phyloP scores from a whole-genome alignment of 2,888 invertebrate genomes.

The Endotricha flammealis region DNA sequence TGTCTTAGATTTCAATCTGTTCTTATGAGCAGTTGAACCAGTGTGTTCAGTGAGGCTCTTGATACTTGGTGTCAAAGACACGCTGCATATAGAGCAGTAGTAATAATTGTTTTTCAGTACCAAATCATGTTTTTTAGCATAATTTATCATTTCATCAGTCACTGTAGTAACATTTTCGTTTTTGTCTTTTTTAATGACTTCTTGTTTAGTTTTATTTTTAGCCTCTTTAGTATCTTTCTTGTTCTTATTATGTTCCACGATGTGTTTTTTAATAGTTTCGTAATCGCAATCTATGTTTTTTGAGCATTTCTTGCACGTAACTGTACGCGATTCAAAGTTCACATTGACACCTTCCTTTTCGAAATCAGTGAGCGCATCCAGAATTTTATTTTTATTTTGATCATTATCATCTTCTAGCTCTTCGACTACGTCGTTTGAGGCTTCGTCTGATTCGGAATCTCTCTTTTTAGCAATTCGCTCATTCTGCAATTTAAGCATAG shows the following conservation, averaged over 20 bases:
- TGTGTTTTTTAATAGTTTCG: conserved; percentile 27
- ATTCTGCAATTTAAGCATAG: conserved; percentile 27
- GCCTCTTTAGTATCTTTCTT: conserved; percentile 12
- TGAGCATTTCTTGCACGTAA: conserved; percentile 31
- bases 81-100: conserved; percentile 25
- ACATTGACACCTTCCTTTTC: conserved; percentile 33
- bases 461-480: conserved; percentile 14
- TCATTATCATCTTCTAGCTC: conserved; percentile 4
- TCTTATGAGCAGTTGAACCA: conserved; percentile 20
- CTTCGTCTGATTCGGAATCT: neutral
- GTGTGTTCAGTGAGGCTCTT: conserved; percentile 26
- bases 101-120: conserved; percentile 16
- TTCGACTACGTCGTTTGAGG: conserved; percentile 3
- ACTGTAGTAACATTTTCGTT: conserved; percentile 2
- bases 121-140: conserved; percentile 22
- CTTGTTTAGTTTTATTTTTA: conserved; percentile 1
- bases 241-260: conserved; percentile 25
- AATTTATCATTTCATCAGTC: conserved; percentile 17
- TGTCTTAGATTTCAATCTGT: conserved; percentile 7
- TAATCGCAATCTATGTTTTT: conserved; percentile 21
- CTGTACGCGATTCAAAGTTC: conserved; percentile 27
- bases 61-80: conserved; percentile 17
- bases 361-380: conserved; percentile 24
- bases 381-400: conserved; percentile 20
- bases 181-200: conserved; percentile 12